Conservation (phyloP, 2,888 invertebrate genomes). For the Clunio marinus region DNA sequence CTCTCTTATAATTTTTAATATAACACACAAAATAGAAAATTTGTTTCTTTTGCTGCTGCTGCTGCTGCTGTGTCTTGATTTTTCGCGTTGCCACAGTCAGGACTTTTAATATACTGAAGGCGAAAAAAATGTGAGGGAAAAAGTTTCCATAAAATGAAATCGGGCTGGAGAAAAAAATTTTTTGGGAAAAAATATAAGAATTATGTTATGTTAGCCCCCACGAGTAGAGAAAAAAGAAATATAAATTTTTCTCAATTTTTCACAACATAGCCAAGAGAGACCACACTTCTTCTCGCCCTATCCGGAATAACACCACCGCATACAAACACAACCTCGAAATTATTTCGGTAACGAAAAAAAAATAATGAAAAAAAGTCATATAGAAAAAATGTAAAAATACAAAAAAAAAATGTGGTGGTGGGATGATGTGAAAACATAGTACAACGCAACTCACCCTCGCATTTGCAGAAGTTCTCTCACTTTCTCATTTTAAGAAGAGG, state of each 20-base stretch:
- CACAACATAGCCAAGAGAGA: slow-evolving; percentile 32
- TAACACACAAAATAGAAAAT: slow-evolving; percentile 10
- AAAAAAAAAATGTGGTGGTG: slow-evolving; percentile 37
- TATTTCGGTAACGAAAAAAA: slow-evolving; percentile 17
- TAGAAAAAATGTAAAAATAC: slow-evolving; percentile 37
- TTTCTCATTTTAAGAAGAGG: background rate
- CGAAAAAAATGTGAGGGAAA: slow-evolving; percentile 31
- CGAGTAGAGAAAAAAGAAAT: slow-evolving; percentile 32
- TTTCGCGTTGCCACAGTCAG: slow-evolving; percentile 39
- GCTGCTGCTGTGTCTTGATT: slow-evolving; percentile 21
- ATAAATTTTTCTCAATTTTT: slow-evolving; percentile 39
- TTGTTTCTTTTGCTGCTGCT: background rate
- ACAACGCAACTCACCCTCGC: slow-evolving; percentile 22
- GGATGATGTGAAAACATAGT: background rate
- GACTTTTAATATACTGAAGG: slow-evolving; percentile 36
- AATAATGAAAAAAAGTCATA: slow-evolving; percentile 30
- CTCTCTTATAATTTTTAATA: background rate
- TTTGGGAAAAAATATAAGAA: slow-evolving; percentile 31
- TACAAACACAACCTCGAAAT: slow-evolving; percentile 18
- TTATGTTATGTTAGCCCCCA: slow-evolving; percentile 34
- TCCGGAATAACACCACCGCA: slow-evolving; percentile 30
- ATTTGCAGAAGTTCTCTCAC: background rate
- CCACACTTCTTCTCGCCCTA: slow-evolving; percentile 35
- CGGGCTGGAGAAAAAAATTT: slow-evolving; percentile 29
- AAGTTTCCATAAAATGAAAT: slow-evolving; percentile 5